These are phyloP conservation scores for Pogoniulus pusillus DNA, from an alignment of 2,797 vertebrate genomes.

Conservation along the genomic window DNA sequence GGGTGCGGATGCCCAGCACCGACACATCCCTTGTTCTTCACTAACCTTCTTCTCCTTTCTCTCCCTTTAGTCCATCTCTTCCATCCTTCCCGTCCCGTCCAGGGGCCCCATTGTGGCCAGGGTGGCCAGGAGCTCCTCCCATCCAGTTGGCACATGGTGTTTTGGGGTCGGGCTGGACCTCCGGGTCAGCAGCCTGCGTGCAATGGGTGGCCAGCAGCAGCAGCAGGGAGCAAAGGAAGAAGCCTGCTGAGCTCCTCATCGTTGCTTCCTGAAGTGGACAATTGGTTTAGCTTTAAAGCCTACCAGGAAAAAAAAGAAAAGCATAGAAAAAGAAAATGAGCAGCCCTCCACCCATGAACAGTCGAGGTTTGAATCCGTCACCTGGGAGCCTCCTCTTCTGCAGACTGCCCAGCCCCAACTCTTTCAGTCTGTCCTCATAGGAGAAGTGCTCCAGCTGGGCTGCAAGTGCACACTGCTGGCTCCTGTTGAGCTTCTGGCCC, in stretches of 20 bases:
- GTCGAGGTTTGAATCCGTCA: too few species aligned
- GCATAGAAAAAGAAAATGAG: background rate
- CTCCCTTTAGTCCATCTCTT: conserved; percentile 77
- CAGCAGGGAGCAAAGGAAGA: conserved; percentile 51
- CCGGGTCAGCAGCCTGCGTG: background rate
- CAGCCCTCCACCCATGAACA: background rate
- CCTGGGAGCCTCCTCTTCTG: too few species aligned
- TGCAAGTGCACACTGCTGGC: too few species aligned
- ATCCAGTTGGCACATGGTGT: conserved; percentile 79
- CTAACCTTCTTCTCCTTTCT: conserved; percentile 83
- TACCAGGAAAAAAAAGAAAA: background rate
- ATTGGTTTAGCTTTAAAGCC: background rate
- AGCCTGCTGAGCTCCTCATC: conserved; percentile 52
- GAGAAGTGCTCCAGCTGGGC: too few species aligned
- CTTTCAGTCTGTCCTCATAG: too few species aligned
- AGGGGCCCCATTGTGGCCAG: conserved; percentile 80
- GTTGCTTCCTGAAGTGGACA: conserved; percentile 11
- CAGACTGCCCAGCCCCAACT: too few species aligned
- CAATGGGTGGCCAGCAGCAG: conserved; percentile 19
- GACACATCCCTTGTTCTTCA: background rate
- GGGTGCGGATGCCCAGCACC: background rate
- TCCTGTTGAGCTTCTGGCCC: too few species aligned
- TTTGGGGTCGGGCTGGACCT: conserved; percentile 51
- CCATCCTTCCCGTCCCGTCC: conserved; percentile 83
- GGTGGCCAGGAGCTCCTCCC: conserved; percentile 81